phyloP scores from a whole-genome alignment of 2,113 vertebrate species.

The Brachirus orientalis region DNA sequence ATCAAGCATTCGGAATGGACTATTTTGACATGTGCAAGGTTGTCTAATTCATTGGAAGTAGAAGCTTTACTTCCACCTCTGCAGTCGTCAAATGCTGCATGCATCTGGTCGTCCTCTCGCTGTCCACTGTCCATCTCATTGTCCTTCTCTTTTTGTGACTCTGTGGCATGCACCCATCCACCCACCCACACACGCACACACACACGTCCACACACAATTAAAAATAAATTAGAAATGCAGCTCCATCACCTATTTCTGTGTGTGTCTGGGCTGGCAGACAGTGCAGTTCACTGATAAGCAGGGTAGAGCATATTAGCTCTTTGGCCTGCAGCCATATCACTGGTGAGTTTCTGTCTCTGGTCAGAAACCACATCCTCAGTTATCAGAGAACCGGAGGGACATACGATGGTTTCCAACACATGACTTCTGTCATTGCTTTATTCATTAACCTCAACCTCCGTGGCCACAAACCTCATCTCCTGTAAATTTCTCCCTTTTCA shows the following conservation, averaged over 20 bases:
- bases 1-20: no score
- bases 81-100: no score
- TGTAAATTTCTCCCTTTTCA: conserved; percentile 9
- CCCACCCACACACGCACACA: no score
- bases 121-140: no score
- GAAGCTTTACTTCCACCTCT: no score
- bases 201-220: no score
- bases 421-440: conserved; percentile 30
- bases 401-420: conserved; percentile 11
- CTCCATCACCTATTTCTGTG: neutral
- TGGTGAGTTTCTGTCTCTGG: conserved; percentile 51
- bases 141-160: no score
- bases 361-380: conserved; percentile 44
- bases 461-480: conserved; percentile 12
- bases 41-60: no score
- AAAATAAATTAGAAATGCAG: no score
- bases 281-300: conserved; percentile 61
- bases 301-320: conserved; percentile 57
- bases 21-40: no score
- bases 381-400: conserved; percentile 30
- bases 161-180: no score
- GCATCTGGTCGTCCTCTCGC: no score
- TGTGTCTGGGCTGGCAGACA: conserved; percentile 31
- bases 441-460: conserved; percentile 43
- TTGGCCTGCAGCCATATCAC: conserved; percentile 60